Base-by-base conservation (phyloP, 2,797 vertebrate species). In the Botia almorhae region DNA sequence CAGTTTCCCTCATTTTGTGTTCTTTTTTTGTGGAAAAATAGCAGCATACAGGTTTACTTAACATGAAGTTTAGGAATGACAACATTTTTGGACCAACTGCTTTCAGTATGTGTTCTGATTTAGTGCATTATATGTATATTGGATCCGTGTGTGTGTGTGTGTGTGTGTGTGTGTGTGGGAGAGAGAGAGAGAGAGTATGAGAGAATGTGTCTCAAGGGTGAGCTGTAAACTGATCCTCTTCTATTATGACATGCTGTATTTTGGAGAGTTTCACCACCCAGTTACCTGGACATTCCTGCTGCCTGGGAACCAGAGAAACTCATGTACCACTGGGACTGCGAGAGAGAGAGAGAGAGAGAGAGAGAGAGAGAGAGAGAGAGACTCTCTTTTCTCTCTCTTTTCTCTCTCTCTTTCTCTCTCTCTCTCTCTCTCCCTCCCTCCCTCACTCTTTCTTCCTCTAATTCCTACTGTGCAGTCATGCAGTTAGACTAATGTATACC, bases 271-370 rank as follows among this genome's bases (percentile, higher is more conserved):
- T 77, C 75, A 83, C 67, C 71, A 71, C 71, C 84, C 71, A 76
- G 86, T 87, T 85, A 90, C 89, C 87, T 89, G 87, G 84, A 85
- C 91, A 92, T 93, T 93, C 90, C 87, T 89, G 86, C 84, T 86
- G 87, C 88, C 89, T 92, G 89, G 90, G 91, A 93, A 91, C 90
- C 81, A 81, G 87, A 86, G 61, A 74, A 74, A 83, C 81, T 84
- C 84, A 91, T 74, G 83, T 85, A 88, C 77, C 60, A 88, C 85
- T 84, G 85, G 61, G 80, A 74, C 77, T 75, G n/a, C n/a, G n/a
- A n/a, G n/a, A n/a, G n/a, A n/a, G n/a, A n/a, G n/a, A n/a, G n/a
- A n/a, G n/a, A n/a, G n/a, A n/a, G n/a, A n/a, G n/a, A n/a, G n/a
- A n/a, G n/a, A n/a, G n/a, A n/a, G 39, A 43, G 7, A 43, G 76